phyloP scores from a whole-genome alignment of 2,113 vertebrate species.

The Andinoacara biseriatus region DNA sequence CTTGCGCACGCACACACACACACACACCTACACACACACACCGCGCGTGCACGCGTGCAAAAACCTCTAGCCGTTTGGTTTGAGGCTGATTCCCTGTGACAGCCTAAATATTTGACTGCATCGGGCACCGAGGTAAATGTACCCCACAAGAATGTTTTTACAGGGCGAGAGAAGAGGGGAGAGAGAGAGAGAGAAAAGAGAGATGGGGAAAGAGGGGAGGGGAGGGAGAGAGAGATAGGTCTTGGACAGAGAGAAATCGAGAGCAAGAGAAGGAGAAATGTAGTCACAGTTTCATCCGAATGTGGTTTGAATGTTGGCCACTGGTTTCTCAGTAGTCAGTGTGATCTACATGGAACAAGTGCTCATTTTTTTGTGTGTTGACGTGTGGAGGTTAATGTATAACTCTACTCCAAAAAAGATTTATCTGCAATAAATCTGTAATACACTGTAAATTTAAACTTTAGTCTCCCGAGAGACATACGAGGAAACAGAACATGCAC shows the following conservation, averaged over 20 bases:
- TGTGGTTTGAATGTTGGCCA: conserved; percentile 18
- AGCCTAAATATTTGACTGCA: conserved; percentile 81
- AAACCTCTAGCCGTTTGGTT: conserved; percentile 70
- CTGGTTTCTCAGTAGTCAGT: not conserved
- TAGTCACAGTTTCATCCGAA: conserved; percentile 21
- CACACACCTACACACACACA: not conserved
- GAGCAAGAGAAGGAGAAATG: conserved; percentile 1
- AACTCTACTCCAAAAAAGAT: not conserved
- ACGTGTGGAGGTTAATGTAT: not conserved
- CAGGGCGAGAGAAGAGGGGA: conserved; percentile 43
- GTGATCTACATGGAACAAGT: not conserved
- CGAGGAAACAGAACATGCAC: not conserved
- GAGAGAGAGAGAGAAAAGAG: conserved; percentile 27
- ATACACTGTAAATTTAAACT: not conserved
- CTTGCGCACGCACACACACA: no score
- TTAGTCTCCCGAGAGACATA: not conserved
- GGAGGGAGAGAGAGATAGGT: conserved; percentile 8
- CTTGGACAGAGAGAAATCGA: conserved; percentile 46
- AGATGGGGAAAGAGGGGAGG: not conserved
- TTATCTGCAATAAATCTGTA: not conserved
- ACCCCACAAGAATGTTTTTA: conserved; percentile 75
- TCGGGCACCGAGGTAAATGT: conserved; percentile 77
- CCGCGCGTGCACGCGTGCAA: conserved; percentile 20
- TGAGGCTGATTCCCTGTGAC: conserved; percentile 81
- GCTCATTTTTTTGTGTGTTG: not conserved